Evolutionary conservation across 2,888 invertebrate genomes (phyloP), one percentile per base, ranked within the genome.

Genomic region (Ptilodon capucinus): DNA sequence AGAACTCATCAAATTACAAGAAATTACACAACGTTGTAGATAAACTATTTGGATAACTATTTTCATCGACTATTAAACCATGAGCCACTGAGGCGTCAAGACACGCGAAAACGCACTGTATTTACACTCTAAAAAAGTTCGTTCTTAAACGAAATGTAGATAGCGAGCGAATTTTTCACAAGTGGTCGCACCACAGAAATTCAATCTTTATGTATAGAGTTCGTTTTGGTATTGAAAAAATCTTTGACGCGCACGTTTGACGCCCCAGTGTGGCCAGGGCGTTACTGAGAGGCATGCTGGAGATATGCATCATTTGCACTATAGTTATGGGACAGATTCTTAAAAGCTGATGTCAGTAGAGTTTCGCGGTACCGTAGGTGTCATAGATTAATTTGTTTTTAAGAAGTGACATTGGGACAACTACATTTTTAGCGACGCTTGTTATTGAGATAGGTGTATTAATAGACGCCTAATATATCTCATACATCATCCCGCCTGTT

Each of bases 331-430:
- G 51, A 66, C 41, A 57, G 69, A 81, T 80, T 74, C 77, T 63
- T 60, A 55, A 51, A 51, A 54, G 66, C 71, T 81, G 80, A 81
- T 79, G 77, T 80, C 79, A 82, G 74, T 50, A 44, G 51, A 54
- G 58, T 57, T 79, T 81, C 79, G 75, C 25, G 40, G 74, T 69
- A 54, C 19, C n/a, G 19, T 54, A 57, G 59, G 61, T 51, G 68
- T 68, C 67, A 57, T 59, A 64, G 46, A 45, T 53, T 64, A 54
- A 49, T 17, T 19, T 4, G 17, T 5, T 14, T 16, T 38, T 11
- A 13, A 19, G 50, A 48, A 18, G 17, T 30, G 44, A n/a, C 39
- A 34, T 34, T 36, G 9, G n/a, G 28, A 28, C 21, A 6, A 7
- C 4, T 11, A n/a, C n/a, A 28, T 28, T 28, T 28, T n/a, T 28